Evolutionary conservation across 2,797 vertebrate species (phyloP), one percentile per base, ranked within the genome.

Genomic region (Eidolon dupreanum): DNA sequence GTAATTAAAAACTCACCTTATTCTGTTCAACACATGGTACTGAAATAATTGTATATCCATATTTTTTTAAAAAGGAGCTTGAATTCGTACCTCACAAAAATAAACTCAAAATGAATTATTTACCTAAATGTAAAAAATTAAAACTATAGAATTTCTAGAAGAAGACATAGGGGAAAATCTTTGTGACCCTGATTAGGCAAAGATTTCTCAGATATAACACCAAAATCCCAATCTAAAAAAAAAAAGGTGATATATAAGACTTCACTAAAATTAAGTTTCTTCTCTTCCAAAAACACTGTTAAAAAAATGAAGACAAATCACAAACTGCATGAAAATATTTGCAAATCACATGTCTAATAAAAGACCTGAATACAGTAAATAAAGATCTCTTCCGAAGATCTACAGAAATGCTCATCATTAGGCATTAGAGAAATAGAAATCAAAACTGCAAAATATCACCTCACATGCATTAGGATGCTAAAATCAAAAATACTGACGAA

Each of bases 231-330:
- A 24, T 57, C 59, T 59, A 74, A 17, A 63, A 86, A 91, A 93
- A 46, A 53, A 94, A 86, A 93, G 84, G 43, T 90, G 51, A 26
- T 63, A 59, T 75, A 33, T 49, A 68, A 88, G 24, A 70, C 7
- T 79, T 71, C 49, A 90, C n/a, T 13, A 81, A 83, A 81, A 81
- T 81, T 81, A 92, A 92, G 31, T 63, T 89, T 85, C 61, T 94
- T 24, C 20, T 89, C 46, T 93, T 88, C 57, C 49, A 82, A 95
- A 71, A 55, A 74, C 8, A 68, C 6, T 61, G 10, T 74, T 83
- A 66, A 61, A 6, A 83, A n/a, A 82, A 81, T 82, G 24, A 95
- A 84, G 33, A 55, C 22, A 85, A 53, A 38, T 46, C 33, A 96
- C 8, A 85, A 68, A 92, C 26, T 59, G 10, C 9, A 3, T 65